Percentiles rank a stretch among this genome's conserved stretches.
phyloP scores from a whole-genome alignment of 2,888 invertebrate species.

The Tyria jacobaeae region DNA sequence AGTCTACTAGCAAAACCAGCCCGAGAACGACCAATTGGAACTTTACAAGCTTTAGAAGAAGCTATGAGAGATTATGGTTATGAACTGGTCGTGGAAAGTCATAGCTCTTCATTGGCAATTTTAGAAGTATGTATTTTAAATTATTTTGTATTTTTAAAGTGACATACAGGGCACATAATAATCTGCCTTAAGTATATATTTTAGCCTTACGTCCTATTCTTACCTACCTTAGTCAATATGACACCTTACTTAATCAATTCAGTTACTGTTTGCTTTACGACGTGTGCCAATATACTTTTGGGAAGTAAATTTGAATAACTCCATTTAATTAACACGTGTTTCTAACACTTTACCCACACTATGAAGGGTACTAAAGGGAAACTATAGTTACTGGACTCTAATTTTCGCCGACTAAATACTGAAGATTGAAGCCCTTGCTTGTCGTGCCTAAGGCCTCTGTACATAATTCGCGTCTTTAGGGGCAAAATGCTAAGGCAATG shows the following conservation, averaged over 20 bases:
- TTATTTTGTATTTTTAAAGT: background rate
- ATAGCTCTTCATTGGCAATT: conserved; percentile 90
- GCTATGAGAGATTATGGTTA: conserved; percentile 89
- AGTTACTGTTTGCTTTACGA: too few species aligned
- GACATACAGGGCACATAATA: background rate
- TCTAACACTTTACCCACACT: background rate
- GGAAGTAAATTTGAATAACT: background rate
- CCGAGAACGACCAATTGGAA: conserved; percentile 89
- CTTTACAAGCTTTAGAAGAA: conserved; percentile 88
- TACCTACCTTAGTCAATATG: too few species aligned
- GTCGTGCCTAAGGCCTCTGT: too few species aligned
- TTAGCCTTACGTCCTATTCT: too few species aligned
- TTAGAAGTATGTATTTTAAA: conserved; percentile 84
- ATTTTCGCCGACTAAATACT: too few species aligned
- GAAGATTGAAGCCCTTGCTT: too few species aligned
- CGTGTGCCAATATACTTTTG: background rate
- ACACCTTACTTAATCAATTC: too few species aligned
- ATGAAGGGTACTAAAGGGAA: background rate
- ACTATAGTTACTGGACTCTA: background rate
- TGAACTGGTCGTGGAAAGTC: conserved; percentile 90
- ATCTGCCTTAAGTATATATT: background rate
- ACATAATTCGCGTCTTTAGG: too few species aligned
- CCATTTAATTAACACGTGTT: background rate
- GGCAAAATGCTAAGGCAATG: too few species aligned
- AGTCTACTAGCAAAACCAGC: conserved; percentile 91